phyloP scores from a whole-genome alignment of 2,797 vertebrate genomes.

The Adrianichthys oophorus region DNA sequence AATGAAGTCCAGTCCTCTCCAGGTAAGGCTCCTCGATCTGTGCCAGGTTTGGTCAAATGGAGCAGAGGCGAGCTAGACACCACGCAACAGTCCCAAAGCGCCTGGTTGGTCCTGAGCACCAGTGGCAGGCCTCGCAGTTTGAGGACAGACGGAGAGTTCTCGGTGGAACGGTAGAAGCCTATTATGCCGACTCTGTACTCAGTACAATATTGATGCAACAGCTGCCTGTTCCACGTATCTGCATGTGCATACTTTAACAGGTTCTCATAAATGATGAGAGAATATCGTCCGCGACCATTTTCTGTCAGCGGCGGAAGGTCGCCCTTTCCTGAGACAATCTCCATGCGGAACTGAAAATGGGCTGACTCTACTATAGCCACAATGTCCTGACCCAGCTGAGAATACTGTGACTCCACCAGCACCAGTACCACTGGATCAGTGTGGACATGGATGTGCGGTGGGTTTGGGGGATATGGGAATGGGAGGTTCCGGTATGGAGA shows the following conservation, averaged over 20 bases:
- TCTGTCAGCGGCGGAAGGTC: conserved; percentile 93
- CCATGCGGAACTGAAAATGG: conserved; percentile 89
- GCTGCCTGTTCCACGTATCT: conserved; percentile 93
- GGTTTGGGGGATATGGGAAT: conserved; percentile 85
- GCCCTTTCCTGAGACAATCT: conserved; percentile 93
- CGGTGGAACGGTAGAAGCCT: conserved; percentile 94
- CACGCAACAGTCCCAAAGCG: conserved; percentile 88
- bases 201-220: conserved; percentile 95
- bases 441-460: conserved; percentile 80
- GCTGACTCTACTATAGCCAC: conserved; percentile 93
- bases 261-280: conserved; percentile 93
- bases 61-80: conserved; percentile 89
- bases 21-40: conserved; percentile 86
- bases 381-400: conserved; percentile 95
- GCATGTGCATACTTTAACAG: conserved; percentile 92
- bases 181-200: conserved; percentile 96
- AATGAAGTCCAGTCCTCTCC: conserved; percentile 96
- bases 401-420: conserved; percentile 96
- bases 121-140: conserved; percentile 88
- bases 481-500: conserved; percentile 85
- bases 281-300: conserved; percentile 88
- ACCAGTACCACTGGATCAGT: conserved; percentile 88
- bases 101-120: conserved; percentile 88
- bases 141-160: conserved; percentile 86
- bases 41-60: conserved; percentile 86